Evolutionary conservation across 1,140 invertebrate genomes (phyloP).

Genomic region (Calliopsis andreniformis): DNA sequence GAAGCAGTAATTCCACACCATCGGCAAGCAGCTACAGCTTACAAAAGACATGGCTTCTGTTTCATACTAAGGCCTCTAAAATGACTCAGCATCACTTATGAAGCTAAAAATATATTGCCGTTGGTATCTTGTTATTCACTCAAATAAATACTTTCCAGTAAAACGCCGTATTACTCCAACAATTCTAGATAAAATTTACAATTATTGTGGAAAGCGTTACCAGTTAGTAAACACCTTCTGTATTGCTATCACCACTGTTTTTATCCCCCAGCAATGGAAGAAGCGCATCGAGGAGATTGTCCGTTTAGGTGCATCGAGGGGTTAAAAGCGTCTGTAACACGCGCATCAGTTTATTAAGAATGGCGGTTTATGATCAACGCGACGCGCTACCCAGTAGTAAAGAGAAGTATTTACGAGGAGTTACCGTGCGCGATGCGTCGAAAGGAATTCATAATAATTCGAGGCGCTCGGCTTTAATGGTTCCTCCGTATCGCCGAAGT

Average conservation of each 20-base stretch:
- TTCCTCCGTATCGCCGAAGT: neutral
- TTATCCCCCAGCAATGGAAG: neutral
- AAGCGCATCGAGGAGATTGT: conserved; percentile 16
- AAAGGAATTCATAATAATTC: conserved; percentile 38
- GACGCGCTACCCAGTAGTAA: conserved; percentile 6
- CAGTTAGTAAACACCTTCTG: no score
- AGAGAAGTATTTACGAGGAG: conserved; percentile 28
- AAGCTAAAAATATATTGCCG: no score
- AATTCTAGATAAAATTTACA: no score
- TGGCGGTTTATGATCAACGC: conserved; percentile 36
- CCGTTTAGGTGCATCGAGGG: neutral
- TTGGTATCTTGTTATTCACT: no score
- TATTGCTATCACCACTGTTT: neutral
- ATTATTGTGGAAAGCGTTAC: no score
- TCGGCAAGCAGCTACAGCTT: no score
- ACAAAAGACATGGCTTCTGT: no score
- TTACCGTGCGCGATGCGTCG: conserved; percentile 26
- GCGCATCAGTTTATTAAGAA: conserved; percentile 29
- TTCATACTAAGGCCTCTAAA: no score
- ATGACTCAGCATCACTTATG: no score
- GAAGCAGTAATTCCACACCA: no score
- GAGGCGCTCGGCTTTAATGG: conserved; percentile 29
- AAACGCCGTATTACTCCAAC: no score
- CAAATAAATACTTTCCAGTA: no score
- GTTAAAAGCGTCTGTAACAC: conserved; percentile 12